phyloP scores from a whole-genome alignment of 2,888 invertebrate species.

The Galerucella pusilla region DNA sequence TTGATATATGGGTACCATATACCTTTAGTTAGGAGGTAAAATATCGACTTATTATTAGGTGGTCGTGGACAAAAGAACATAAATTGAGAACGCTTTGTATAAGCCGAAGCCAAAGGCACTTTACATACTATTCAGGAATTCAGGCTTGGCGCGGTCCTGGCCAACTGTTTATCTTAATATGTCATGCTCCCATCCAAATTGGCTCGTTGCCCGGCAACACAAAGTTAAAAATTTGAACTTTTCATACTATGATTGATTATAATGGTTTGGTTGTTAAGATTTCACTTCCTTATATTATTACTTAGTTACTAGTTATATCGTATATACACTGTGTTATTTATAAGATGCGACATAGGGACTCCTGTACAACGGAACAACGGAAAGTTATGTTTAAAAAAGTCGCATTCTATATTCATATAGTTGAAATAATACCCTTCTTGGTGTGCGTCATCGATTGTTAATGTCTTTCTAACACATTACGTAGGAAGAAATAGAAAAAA shows the following conservation, averaged over 20 bases:
- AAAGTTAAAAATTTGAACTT: constrained; percentile 4
- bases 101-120: not conserved
- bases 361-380: too few species aligned
- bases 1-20: too few species aligned
- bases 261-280: not conserved
- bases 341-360: too few species aligned
- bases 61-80: not conserved
- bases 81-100: not conserved
- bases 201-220: constrained; percentile 1
- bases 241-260: constrained; percentile 6
- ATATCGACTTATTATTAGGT: too few species aligned
- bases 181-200: constrained; percentile 2
- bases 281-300: not conserved
- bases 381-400: too few species aligned
- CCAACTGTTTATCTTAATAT: not conserved
- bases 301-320: not conserved
- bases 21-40: too few species aligned
- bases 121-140: not conserved
- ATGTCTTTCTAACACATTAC: too few species aligned
- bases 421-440: too few species aligned
- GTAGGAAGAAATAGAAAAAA: too few species aligned
- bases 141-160: not conserved
- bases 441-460: too few species aligned
- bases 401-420: too few species aligned
- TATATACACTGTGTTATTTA: not conserved